phyloP scores from a whole-genome alignment of 2,888 invertebrate genomes.

The Drymonia ruficornis region DNA sequence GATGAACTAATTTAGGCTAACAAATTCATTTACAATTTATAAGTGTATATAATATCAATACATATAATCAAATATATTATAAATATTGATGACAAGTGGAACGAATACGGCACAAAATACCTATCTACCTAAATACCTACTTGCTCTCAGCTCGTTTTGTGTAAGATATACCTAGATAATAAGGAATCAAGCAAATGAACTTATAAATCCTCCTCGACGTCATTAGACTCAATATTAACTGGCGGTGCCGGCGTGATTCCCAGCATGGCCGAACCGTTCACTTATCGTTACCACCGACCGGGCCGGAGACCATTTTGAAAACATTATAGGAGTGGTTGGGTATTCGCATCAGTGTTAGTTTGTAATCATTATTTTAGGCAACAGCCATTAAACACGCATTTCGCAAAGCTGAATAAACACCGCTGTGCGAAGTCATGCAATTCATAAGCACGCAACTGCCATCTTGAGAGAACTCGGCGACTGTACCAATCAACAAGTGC shows the following conservation, averaged over 20 bases:
- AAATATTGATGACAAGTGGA: too few relatives aligned
- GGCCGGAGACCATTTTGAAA: neutral
- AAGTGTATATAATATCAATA: too few relatives aligned
- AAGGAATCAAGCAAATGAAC: too few relatives aligned
- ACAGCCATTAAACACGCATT: constrained; percentile 9
- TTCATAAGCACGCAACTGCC: neutral
- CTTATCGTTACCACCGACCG: neutral
- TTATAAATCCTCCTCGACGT: neutral
- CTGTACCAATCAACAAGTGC: neutral
- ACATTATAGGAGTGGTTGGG: constrained; percentile 1
- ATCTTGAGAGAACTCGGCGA: neutral
- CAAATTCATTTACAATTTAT: neutral
- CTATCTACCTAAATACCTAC: too few relatives aligned
- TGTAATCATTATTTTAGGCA: constrained; percentile 15
- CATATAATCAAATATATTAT: too few relatives aligned
- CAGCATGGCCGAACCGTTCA: neutral
- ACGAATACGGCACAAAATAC: too few relatives aligned
- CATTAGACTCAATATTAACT: neutral
- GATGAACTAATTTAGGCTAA: neutral
- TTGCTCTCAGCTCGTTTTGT: too few relatives aligned
- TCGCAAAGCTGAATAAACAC: neutral
- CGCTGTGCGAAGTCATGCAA: neutral
- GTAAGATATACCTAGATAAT: too few relatives aligned
- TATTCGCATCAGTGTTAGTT: constrained; percentile 6
- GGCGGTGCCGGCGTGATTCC: neutral